phyloP scores from a whole-genome alignment of 2,888 invertebrate genomes.

The Euspilapteryx auroguttella region DNA sequence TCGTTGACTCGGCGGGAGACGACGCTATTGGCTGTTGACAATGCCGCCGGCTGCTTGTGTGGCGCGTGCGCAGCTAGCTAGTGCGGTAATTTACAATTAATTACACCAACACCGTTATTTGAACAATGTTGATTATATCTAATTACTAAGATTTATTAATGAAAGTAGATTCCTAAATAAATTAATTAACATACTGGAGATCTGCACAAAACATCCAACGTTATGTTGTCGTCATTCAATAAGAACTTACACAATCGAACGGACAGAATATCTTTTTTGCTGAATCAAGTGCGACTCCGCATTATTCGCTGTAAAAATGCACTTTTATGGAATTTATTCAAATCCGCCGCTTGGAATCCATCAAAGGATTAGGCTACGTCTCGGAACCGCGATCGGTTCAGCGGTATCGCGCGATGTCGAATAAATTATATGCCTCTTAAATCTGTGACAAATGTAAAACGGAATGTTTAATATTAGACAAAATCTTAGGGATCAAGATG shows the following conservation, averaged over 20 bases:
- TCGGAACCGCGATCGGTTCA: constrained; percentile 32
- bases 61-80: constrained; percentile 12
- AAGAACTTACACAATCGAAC: no score
- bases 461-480: no score
- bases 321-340: constrained; percentile 33
- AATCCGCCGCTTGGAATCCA: constrained; percentile 38
- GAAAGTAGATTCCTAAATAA: no score
- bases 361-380: constrained; percentile 52
- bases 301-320: constrained; percentile 19
- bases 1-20: constrained; percentile 31
- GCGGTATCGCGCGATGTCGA: constrained; percentile 38
- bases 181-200: no score
- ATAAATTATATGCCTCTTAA: constrained; percentile 51
- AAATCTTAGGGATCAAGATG: no score
- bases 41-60: constrained; percentile 8
- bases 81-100: constrained; percentile 8
- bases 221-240: no score
- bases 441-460: no score
- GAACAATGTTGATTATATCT: no score
- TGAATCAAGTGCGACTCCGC: constrained; percentile 2
- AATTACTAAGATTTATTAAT: no score
- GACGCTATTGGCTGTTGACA: constrained; percentile 12
- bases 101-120: constrained; percentile 7
- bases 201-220: no score
- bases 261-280: no score